Base-by-base conservation (phyloP, 1,140 invertebrate species). In the Heliconius hewitsoni region DNA sequence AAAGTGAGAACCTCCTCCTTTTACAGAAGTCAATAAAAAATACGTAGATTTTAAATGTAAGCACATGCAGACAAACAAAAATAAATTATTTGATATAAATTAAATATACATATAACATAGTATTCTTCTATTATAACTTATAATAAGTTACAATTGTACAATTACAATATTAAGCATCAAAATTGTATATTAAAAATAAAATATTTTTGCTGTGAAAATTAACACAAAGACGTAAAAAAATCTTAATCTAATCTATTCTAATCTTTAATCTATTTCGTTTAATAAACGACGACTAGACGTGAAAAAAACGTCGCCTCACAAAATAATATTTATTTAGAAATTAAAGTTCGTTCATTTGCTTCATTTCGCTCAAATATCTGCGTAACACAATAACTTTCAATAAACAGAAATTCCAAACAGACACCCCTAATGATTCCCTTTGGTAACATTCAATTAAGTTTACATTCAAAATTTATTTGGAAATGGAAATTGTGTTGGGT, bases 401-500 rank as follows among this genome's bases (percentile, higher is more conserved):
- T 72, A 72, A 39, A 39, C 34, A 72, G 46, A 71, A 52, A 52
- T 16, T 71, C 52, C 66, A 27, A 77, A 77, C 74, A 77, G 52
- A 77, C 75, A 71, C 42, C 19, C 23, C 75, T 77, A 77, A 77
- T 71, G 75, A 77, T 34, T 46, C 72, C 72, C 46, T 27, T 73
- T 73, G 42, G 42, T 30, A 77, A 77, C 75, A 71, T 77, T 77
- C 66, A 77, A 77, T 77, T 71, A 77, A 77, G 60, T 77, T 77
- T 30, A 42, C 39, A 77, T 52, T 71, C 66, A 77, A 52, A 77
- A 76, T 71, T 37, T 71, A 18, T 37, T 71, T 71, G 34, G 70
- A 71, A 34, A 42, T 37, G 18, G 34, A 72, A 71, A 72, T 72
- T 13, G 60, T 66, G 3, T 30, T 66, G 16, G 9, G 13, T 13